Percentiles rank a stretch among this genome's conserved stretches.
phyloP scores from a whole-genome alignment of 2,888 invertebrate genomes.

The Nemapogon koenigi region DNA sequence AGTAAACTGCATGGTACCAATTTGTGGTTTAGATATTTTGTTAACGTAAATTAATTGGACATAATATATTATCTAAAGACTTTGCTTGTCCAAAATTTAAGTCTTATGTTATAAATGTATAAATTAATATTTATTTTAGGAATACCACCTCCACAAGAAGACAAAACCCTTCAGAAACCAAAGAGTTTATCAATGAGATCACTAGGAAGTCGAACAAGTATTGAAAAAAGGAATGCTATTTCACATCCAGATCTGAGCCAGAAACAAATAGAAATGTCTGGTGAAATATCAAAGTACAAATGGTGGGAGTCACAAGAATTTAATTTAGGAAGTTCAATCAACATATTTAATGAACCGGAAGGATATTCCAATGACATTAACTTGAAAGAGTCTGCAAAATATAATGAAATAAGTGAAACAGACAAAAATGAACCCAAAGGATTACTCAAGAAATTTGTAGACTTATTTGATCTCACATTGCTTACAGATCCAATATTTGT shows the following conservation, averaged over 20 bases:
- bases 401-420: slow-evolving; percentile 25
- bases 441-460: slow-evolving; percentile 36
- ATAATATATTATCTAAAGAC: too few relatives aligned
- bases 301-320: slow-evolving; percentile 67
- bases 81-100: too few relatives aligned
- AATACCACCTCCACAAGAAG: slow-evolving; percentile 15
- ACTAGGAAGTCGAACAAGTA: slow-evolving; percentile 29
- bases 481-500: slow-evolving; percentile 72
- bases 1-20: too few relatives aligned
- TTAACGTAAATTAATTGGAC: too few relatives aligned
- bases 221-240: slow-evolving; percentile 41
- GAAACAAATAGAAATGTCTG: slow-evolving; percentile 27
- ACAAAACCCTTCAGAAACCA: slow-evolving; percentile 12
- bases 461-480: slow-evolving; percentile 70
- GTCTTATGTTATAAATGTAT: too few relatives aligned
- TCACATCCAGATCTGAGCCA: slow-evolving; percentile 49
- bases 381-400: slow-evolving; percentile 23
- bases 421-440: slow-evolving; percentile 25
- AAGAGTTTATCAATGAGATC: slow-evolving; percentile 50
- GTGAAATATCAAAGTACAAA: slow-evolving; percentile 39
- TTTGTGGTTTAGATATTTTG: too few relatives aligned
- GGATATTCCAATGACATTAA: slow-evolving; percentile 9
- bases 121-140: too few relatives aligned
- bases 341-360: slow-evolving; percentile 53
- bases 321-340: slow-evolving; percentile 67